Evolutionary conservation across 2,113 vertebrate species (phyloP).

Genomic region (Lophochroa leadbeateri): DNA sequence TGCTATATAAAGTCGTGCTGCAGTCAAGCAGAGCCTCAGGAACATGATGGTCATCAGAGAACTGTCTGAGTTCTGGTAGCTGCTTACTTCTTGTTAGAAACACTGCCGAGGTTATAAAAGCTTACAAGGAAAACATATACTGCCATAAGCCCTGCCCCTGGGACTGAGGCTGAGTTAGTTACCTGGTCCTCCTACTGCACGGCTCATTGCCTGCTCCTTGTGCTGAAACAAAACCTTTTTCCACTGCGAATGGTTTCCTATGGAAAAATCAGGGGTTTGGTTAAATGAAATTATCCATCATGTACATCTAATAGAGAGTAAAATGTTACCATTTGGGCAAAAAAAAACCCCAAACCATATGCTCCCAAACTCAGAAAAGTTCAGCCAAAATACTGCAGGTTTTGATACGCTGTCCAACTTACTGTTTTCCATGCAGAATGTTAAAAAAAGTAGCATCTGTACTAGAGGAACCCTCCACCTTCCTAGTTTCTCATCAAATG

Average conservation of each 20-base stretch:
- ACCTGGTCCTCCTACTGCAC: background rate
- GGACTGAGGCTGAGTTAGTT: background rate
- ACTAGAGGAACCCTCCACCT: background rate
- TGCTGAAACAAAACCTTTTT: background rate
- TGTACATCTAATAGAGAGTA: background rate
- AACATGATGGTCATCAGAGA: constrained; percentile 12
- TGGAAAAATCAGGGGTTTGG: background rate
- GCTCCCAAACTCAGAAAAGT: background rate
- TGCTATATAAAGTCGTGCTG: background rate
- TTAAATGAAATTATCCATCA: background rate
- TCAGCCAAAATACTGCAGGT: background rate
- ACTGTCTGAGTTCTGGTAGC: constrained; percentile 8
- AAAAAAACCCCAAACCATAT: background rate
- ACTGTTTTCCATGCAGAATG: background rate
- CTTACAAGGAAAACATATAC: background rate
- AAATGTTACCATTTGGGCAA: background rate
- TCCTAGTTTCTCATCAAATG: background rate
- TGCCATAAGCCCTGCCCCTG: background rate
- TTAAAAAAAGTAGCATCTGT: background rate
- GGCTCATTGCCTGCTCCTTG: background rate
- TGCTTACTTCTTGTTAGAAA: constrained; percentile 27
- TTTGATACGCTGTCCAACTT: background rate
- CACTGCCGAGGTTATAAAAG: background rate
- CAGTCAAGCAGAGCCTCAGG: background rate
- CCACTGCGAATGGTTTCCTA: background rate